phyloP scores from a whole-genome alignment of 2,888 invertebrate genomes.

The Hypsopygia costalis region DNA sequence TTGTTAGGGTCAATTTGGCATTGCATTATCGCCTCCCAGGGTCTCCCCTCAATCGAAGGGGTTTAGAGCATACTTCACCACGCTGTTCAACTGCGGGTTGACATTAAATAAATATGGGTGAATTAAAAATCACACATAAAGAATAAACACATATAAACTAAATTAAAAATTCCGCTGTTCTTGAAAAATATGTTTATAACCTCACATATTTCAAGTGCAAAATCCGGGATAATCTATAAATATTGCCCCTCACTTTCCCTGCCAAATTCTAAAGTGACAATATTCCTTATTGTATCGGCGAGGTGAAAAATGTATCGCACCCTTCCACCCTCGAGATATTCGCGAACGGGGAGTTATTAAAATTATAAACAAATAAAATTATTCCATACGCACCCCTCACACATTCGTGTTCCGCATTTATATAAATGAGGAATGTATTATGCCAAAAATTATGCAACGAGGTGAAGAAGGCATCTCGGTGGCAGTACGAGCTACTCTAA shows the following conservation, averaged over 20 bases:
- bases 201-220: constrained; percentile 58
- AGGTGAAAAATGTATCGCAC: constrained; percentile 66
- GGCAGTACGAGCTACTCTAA: no score
- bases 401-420: constrained; percentile 46
- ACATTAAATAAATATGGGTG: no score
- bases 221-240: constrained; percentile 76
- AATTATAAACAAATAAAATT: constrained; percentile 79
- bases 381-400: constrained; percentile 58
- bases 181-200: constrained; percentile 48
- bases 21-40: no score
- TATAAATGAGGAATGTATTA: constrained; percentile 15
- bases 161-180: no score
- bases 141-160: no score
- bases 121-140: no score
- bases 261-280: constrained; percentile 73
- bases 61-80: no score
- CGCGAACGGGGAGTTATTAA: constrained; percentile 69
- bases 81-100: no score
- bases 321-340: constrained; percentile 33
- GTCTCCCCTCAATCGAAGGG: no score
- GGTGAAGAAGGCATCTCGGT: neutral
- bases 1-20: no score
- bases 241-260: constrained; percentile 55
- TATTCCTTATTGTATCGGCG: constrained; percentile 63
- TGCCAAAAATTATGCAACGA: neutral